phyloP scores from a whole-genome alignment of 1,140 invertebrate genomes.

The Nymphalis io region DNA sequence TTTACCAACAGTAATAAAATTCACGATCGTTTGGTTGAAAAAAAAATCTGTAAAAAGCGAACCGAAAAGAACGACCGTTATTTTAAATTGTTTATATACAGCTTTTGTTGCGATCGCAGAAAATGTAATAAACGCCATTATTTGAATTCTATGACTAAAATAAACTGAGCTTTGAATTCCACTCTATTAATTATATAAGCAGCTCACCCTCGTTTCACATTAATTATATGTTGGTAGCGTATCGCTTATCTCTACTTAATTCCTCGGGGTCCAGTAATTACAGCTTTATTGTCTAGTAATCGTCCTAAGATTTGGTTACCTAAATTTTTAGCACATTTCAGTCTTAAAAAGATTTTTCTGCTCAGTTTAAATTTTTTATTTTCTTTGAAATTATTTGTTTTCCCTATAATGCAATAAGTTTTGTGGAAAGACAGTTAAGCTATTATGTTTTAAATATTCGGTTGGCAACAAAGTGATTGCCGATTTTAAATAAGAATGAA shows the following conservation, averaged over 20 bases:
- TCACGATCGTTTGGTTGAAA: too few relatives aligned
- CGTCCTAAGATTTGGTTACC: slow-evolving; percentile 16
- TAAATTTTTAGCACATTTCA: slow-evolving; percentile 11
- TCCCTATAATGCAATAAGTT: too few relatives aligned
- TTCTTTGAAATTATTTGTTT: too few relatives aligned
- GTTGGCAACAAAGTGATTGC: too few relatives aligned
- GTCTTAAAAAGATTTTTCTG: slow-evolving; percentile 1
- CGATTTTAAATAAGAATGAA: too few relatives aligned
- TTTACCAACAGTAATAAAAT: too few relatives aligned
- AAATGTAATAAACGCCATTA: not conserved
- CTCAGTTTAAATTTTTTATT: not conserved
- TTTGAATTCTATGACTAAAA: not conserved
- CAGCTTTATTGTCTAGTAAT: slow-evolving; percentile 24
- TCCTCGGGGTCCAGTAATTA: slow-evolving; percentile 31
- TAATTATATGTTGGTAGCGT: slow-evolving; percentile 18
- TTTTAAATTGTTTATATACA: too few relatives aligned
- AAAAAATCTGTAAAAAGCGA: too few relatives aligned
- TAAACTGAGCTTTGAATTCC: not conserved
- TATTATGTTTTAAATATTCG: too few relatives aligned
- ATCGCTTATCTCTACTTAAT: slow-evolving; percentile 30
- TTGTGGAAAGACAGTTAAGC: too few relatives aligned
- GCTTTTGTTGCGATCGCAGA: not conserved
- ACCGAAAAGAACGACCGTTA: too few relatives aligned
- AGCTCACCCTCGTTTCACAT: slow-evolving; percentile 11
- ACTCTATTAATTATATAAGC: slow-evolving; percentile 34